Evolutionary conservation across 2,113 vertebrate genomes (phyloP).

Genomic region (Danionella cerebrum): DNA sequence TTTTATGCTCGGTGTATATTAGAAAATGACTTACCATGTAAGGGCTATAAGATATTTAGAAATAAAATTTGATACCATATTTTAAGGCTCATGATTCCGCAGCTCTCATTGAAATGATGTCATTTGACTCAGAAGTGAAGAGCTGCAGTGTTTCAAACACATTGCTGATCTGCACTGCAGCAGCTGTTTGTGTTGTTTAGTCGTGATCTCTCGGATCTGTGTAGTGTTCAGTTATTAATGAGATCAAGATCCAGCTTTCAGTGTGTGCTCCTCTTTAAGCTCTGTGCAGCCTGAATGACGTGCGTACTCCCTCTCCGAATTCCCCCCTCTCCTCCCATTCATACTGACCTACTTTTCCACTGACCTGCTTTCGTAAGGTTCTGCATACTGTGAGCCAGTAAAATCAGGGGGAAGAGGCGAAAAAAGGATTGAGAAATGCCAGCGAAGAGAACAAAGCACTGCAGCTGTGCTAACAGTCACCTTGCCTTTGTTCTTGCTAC

Average conservation of each 20-base stretch:
- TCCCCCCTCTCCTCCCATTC: conserved; percentile 35
- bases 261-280: background rate
- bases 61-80: too few relatives aligned
- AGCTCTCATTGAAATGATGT: too few relatives aligned
- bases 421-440: background rate
- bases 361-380: conserved; percentile 54
- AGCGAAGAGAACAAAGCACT: conserved; percentile 5
- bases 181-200: background rate
- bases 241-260: conserved; percentile 45
- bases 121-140: background rate
- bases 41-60: too few relatives aligned
- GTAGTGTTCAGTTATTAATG: background rate
- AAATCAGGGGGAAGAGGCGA: background rate
- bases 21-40: too few relatives aligned
- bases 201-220: background rate
- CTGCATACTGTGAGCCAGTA: conserved; percentile 39
- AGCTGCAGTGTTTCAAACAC: background rate
- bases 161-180: too few relatives aligned
- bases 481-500: conserved; percentile 39
- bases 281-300: conserved; percentile 3
- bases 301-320: conserved; percentile 21
- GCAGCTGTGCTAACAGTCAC: conserved; percentile 50
- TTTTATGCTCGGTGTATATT: too few relatives aligned
- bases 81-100: too few relatives aligned
- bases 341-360: conserved; percentile 63